Percentiles rank a stretch among this genome's conserved stretches.
Conservation (phyloP, 2,888 invertebrate species). For the Drosophila quinaria region DNA sequence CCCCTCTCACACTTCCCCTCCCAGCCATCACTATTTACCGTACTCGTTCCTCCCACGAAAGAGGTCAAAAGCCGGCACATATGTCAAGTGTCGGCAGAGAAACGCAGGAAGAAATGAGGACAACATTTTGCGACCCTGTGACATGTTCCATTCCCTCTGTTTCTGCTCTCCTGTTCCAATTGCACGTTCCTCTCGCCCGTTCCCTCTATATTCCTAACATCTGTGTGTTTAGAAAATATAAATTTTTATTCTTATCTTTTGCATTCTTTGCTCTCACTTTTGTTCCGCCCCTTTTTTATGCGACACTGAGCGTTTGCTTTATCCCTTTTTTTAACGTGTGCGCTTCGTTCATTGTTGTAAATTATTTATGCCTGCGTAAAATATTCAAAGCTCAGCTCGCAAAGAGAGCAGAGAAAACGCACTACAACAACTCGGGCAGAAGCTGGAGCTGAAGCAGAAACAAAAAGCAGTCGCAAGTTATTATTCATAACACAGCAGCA, state of each 20-base stretch:
- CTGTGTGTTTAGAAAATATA: constrained; percentile 59
- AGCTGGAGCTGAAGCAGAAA: constrained; percentile 33
- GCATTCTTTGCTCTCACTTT: constrained; percentile 65
- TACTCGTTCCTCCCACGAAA: constrained; percentile 35
- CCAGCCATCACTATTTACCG: too few relatives aligned
- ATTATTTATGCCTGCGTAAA: constrained; percentile 82
- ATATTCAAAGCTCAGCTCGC: constrained; percentile 76
- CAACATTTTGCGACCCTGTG: constrained; percentile 51
- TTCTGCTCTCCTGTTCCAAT: constrained; percentile 2
- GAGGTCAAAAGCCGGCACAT: constrained; percentile 83
- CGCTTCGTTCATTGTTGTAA: constrained; percentile 79
- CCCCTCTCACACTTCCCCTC: not conserved
- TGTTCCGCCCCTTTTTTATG: constrained; percentile 60
- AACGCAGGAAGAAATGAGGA: constrained; percentile 45
- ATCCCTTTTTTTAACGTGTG: constrained; percentile 78
- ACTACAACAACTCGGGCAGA: constrained; percentile 41
- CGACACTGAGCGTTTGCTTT: constrained; percentile 48
- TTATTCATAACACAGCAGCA: constrained; percentile 84
- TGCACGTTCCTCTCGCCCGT: not conserved
- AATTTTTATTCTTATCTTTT: constrained; percentile 78
- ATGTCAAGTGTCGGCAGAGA: constrained; percentile 80
- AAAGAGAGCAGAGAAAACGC: constrained; percentile 48
- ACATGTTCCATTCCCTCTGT: constrained; percentile 20
- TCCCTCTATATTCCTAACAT: constrained; percentile 10
- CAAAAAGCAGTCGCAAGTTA: constrained; percentile 77